Conservation (phyloP, 1,140 invertebrate species). For the Bombus huntii region DNA sequence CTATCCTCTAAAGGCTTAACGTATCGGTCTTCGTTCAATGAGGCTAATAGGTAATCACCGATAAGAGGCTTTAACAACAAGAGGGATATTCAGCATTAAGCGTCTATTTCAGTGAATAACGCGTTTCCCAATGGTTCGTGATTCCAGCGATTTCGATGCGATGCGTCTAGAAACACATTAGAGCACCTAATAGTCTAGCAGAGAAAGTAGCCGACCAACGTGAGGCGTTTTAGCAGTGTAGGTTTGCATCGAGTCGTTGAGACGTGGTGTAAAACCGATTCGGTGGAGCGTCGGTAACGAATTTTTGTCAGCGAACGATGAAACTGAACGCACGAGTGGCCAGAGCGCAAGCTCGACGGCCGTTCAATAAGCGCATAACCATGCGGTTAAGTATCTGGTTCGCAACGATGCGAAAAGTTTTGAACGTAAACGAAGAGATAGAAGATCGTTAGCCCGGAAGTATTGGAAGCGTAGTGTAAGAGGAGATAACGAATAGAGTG, state of each 20-base stretch:
- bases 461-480: background rate
- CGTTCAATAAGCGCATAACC: background rate
- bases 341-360: conserved; percentile 1
- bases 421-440: background rate
- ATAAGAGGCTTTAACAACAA: conserved; percentile 53
- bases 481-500: background rate
- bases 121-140: conserved; percentile 27
- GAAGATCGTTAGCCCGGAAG: background rate
- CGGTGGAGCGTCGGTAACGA: too few relatives aligned
- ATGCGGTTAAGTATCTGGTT: background rate
- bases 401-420: conserved; percentile 27
- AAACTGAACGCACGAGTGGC: background rate
- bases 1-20: background rate
- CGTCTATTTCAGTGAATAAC: conserved; percentile 56
- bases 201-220: too few relatives aligned
- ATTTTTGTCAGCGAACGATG: background rate
- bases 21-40: conserved; percentile 25
- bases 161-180: conserved; percentile 4
- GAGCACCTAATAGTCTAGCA: background rate
- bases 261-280: too few relatives aligned
- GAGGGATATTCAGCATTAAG: conserved; percentile 48
- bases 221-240: too few relatives aligned
- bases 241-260: too few relatives aligned
- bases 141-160: conserved; percentile 37
- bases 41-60: conserved; percentile 51